Base-by-base conservation (phyloP, 2,888 invertebrate genomes). In the Operophtera brumata region DNA sequence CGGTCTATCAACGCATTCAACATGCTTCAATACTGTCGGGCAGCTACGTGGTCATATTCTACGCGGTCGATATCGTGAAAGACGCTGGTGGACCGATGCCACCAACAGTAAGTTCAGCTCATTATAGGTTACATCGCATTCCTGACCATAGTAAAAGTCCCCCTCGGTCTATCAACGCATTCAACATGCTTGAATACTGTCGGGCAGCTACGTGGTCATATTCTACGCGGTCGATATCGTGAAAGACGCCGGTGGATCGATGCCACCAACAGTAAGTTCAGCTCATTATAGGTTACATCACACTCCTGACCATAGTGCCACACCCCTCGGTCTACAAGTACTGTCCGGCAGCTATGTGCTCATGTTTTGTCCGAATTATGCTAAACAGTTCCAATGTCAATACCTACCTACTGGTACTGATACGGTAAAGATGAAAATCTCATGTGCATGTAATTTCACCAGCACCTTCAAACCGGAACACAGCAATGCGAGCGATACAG, bases 191-290 rank as follows among this genome's bases (percentile, higher is more conserved):
- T 20, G 2, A 20, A 20, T 4, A 20, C 20, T 4, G 36, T 94
- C 94, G 5, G 20, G 20, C 20, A 20, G 20, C 20, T 20, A 4
- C 20, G 90, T 95, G 10, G 92, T 95, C 51, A 94, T 95, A 50
- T 95, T 95, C 82, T 95, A 95, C 73, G 95, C 95, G 0, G 94
- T 95, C 0, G 94, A 95, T 66, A 94, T 95, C 52, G 90, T 95
- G 7, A 82, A 91, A 6, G 92, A 93, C 52, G 84, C 92, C 52
- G 92, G 91, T 2, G 91, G 91, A 57, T 77, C 90, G 7, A 61
- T 88, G 11, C 64, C 71, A 12, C 81, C 89, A 20, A 82, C 84
- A 45, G 89, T 89, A 51, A 82, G 81, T 12, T 6, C 1, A 26
- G 6, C 26, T 26, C n/a, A n/a, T n/a, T n/a, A n/a, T 20, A 20